Base-by-base conservation (phyloP, 1,140 invertebrate species). In the Drosophila bocki region DNA sequence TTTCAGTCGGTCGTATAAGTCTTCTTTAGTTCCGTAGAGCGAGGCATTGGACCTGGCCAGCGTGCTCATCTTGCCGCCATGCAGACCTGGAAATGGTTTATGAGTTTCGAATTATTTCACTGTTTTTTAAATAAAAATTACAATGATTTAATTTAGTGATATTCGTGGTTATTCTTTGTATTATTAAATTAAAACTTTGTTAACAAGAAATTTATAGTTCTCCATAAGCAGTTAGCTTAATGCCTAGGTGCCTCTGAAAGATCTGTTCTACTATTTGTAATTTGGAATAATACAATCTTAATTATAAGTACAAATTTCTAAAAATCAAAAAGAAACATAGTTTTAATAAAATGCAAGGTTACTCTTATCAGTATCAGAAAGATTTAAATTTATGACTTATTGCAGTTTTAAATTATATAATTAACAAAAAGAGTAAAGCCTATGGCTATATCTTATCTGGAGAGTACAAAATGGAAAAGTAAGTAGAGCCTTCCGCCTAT, bases 21-120 rank as follows among this genome's bases (percentile, higher is more conserved):
- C 98, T 93, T 99, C 98, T 94, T 98, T 98, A 78, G 97, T 98
- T 75, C 97, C 97, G 92, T 99, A 98, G 90, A 98, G 96, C 93
- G 97, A 98, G 65, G 97, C 97, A 93, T 98, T 98, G 44, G 97
- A 98, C 79, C 97, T 94, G 39, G 97, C 97, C 92, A 98, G 94
- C 93, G 97, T 97, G 93, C 97, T 98, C 96, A 97, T 97, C 91
- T 97, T 97, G 32, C 92, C 92, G 50, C 85, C 84, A 71, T 93
- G 79, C 37, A 83, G 74, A 75, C 84, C 84, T 88, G 15, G 2
- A 44, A 35, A 45, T n/a, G 13, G 47, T 32, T 11, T 17, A 19
- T 17, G 3, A 2, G 12, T 17, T 42, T 7, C 48, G 5, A 4
- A 12, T 26, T 35, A 19, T 33, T 6, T 17, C 5, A 1, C 2